These are phyloP conservation scores for Sminthurinus aureus DNA, from an alignment of 2,888 invertebrate species.

Conservation along the genomic window DNA sequence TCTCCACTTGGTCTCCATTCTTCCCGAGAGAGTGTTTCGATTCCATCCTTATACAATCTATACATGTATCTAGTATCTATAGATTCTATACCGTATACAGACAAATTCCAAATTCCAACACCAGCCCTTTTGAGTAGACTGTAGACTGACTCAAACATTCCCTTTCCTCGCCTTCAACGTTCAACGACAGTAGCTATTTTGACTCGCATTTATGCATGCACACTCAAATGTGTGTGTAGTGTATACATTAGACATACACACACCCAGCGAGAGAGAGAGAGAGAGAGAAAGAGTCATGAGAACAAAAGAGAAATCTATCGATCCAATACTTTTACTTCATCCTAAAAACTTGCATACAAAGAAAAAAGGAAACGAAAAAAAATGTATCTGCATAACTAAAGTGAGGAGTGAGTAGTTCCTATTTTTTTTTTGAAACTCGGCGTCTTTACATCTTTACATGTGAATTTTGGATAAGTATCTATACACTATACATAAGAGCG, in stretches of 20 bases:
- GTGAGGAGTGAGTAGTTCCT: constrained; percentile 4
- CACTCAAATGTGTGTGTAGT: no score
- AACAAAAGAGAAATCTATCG: constrained; percentile 28
- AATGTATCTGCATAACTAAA: constrained; percentile 22
- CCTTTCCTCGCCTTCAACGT: background rate
- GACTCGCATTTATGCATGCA: background rate
- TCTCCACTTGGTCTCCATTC: constrained; percentile 10
- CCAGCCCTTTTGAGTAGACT: background rate
- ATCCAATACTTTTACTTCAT: constrained; percentile 20
- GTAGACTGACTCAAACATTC: background rate
- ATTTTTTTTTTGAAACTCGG: no score
- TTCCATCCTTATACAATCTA: background rate
- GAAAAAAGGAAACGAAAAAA: background rate
- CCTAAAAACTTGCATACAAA: background rate
- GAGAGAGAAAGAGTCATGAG: constrained; percentile 12
- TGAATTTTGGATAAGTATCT: no score
- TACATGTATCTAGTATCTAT: no score
- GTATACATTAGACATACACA: constrained; percentile 23
- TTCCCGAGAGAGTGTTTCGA: constrained; percentile 6
- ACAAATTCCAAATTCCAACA: constrained; percentile 6
- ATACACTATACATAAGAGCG: no score
- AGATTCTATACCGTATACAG: no score
- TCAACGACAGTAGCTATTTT: constrained; percentile 3
- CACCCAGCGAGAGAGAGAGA: no score
- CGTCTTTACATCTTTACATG: background rate